A percentile compares a stretch with the other conserved stretches of the same genome.
These are phyloP conservation scores for Polyodon spathula DNA, from an alignment of 2,113 vertebrate genomes.

Conservation along the genomic window DNA sequence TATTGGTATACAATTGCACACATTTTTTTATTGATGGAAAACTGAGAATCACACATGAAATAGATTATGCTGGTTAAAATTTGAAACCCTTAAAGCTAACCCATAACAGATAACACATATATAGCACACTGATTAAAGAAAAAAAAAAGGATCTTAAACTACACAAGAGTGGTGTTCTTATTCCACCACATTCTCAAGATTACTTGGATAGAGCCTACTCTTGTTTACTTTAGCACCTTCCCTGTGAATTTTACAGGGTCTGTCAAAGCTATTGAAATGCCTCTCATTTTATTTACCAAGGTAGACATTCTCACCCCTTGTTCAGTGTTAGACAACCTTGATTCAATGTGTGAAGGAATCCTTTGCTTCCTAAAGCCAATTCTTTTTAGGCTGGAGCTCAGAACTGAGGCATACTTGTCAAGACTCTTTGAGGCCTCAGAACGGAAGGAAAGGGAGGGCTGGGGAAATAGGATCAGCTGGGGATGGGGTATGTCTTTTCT, in stretches of 20 bases:
- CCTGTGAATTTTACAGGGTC: constrained; percentile 66
- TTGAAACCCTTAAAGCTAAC: not conserved
- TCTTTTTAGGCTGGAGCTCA: constrained; percentile 24
- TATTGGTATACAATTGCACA: not conserved
- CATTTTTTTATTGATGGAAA: not conserved
- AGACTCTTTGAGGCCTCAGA: constrained; percentile 21
- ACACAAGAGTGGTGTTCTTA: not conserved
- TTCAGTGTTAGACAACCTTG: constrained; percentile 22
- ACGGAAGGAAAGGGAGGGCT: constrained; percentile 27
- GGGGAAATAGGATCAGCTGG: no score
- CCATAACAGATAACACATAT: no score
- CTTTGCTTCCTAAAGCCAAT: constrained; percentile 28
- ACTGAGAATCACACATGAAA: not conserved
- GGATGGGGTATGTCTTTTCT: no score
- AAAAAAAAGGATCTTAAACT: no score
- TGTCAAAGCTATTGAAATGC: constrained; percentile 50
- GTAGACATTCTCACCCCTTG: not conserved
- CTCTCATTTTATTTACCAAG: constrained; percentile 27
- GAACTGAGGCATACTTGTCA: constrained; percentile 27
- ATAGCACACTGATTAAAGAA: no score
- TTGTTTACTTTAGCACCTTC: constrained; percentile 74
- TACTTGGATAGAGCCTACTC: constrained; percentile 36
- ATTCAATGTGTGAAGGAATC: constrained; percentile 26
- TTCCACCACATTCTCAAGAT: constrained; percentile 23
- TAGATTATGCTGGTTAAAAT: not conserved